Base-by-base conservation (phyloP, 2,888 invertebrate genomes). In the Nomada fucata region DNA sequence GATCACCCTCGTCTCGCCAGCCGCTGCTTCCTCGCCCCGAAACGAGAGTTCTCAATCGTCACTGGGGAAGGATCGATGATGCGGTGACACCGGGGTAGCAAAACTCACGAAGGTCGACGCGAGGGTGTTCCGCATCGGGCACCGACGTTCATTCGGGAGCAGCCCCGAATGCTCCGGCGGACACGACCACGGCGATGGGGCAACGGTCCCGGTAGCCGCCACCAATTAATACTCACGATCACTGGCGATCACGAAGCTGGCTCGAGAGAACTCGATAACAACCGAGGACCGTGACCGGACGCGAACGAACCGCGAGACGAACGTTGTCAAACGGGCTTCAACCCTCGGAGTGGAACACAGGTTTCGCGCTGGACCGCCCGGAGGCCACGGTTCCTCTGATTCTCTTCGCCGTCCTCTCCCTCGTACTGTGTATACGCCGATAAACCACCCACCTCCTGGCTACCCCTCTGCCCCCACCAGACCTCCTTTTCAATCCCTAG, bases 291-390 rank as follows among this genome's bases (percentile, higher is more conserved):
- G 65, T 52, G n/a, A 4, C 18, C 36, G 57, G 4, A 13, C 47
- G 42, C 44, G 57, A 15, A n/a, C 18, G 15, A 44, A 29, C 29
- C 29, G 44, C 9, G 23, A 15, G n/a, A 26, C 65, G 50, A 47
- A 67, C 47, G 44, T 67, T 52, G 53, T 55, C 11, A 47, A 47
- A 47, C 47, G 47, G 13, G 47, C 15, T 47, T 47, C 47, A 47
- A 3, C 11, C 47, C 13, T 3, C 47, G 47, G 68, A 76, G 36
- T 44, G 57, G 65, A 75, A 67, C 82, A 76, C 78, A 82, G 13
- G 74, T 87, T 71, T 76, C 82, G 63, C 86, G 79, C 83, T 87
- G 88, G 88, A 88, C 87, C 87, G 83, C 74, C 77, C 83, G 77
- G 53, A 70, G 72, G 70, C 74, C 79, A 72, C 83, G 78, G 82